These are phyloP conservation scores for Masnerella sp. DNA, from an alignment of 2,888 invertebrate species.

Conservation along the genomic window DNA sequence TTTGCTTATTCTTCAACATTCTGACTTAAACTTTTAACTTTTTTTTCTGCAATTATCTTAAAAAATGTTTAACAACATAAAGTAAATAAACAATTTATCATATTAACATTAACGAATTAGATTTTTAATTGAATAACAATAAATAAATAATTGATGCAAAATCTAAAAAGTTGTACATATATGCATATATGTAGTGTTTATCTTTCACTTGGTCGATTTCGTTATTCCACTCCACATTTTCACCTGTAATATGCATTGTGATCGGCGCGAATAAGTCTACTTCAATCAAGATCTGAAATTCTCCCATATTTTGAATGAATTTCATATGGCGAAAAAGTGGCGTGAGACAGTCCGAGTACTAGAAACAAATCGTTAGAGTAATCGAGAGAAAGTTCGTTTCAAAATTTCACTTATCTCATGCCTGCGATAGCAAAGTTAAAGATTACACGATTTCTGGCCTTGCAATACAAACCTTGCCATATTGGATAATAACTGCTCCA, in stretches of 20 bases:
- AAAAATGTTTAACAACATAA: too few relatives aligned
- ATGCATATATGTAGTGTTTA: too few relatives aligned
- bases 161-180: too few relatives aligned
- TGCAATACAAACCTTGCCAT: constrained; percentile 8
- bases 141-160: too few relatives aligned
- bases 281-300: constrained; percentile 4
- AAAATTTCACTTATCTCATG: constrained; percentile 41
- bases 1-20: too few relatives aligned
- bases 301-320: constrained; percentile 38
- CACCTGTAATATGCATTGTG: background rate
- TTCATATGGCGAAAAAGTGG: constrained; percentile 18
- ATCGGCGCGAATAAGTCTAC: background rate
- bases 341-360: constrained; percentile 30
- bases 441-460: constrained; percentile 21
- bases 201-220: too few relatives aligned
- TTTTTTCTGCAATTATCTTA: too few relatives aligned
- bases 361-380: constrained; percentile 18
- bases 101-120: too few relatives aligned
- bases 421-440: constrained; percentile 11
- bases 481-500: too few relatives aligned
- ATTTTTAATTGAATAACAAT: too few relatives aligned
- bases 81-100: too few relatives aligned
- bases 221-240: background rate
- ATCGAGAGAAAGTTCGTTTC: constrained; percentile 46
- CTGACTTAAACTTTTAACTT: too few relatives aligned